A percentile compares a stretch with the other conserved stretches of the same genome.
These are phyloP conservation scores for Digitonthophagus gazella DNA, from an alignment of 2,888 invertebrate species.

Conservation along the genomic window DNA sequence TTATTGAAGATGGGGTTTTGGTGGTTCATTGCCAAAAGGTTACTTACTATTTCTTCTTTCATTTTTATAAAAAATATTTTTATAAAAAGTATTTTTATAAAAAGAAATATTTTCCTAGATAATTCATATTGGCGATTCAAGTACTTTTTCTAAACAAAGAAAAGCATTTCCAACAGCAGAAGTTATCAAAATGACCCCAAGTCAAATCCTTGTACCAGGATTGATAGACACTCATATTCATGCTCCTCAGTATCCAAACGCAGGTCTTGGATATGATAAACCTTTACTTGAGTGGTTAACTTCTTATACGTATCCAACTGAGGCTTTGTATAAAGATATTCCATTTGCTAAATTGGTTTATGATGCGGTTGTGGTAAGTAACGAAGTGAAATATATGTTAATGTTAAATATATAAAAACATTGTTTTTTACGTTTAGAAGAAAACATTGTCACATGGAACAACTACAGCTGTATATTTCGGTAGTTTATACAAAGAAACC, in stretches of 20 bases:
- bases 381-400: neutral
- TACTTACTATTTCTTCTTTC: slow-evolving; percentile 33
- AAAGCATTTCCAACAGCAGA: neutral
- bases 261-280: slow-evolving; percentile 78
- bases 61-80: neutral
- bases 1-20: slow-evolving; percentile 57
- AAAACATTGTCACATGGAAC: slow-evolving; percentile 75
- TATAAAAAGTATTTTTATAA: neutral
- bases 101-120: slow-evolving; percentile 17
- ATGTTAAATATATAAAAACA: neutral
- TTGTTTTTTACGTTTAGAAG: slow-evolving; percentile 55
- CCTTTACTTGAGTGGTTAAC: slow-evolving; percentile 82
- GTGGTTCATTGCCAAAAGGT: slow-evolving; percentile 61
- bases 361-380: slow-evolving; percentile 75
- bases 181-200: slow-evolving; percentile 40
- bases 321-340: slow-evolving; percentile 66
- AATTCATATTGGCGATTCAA: slow-evolving; percentile 25
- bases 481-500: slow-evolving; percentile 71
- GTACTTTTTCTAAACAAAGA: neutral
- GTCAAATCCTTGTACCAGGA: slow-evolving; percentile 81
- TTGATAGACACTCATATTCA: slow-evolving; percentile 89
- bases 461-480: slow-evolving; percentile 87
- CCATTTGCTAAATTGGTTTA: slow-evolving; percentile 71
- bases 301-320: slow-evolving; percentile 82
- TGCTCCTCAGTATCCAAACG: slow-evolving; percentile 85